Evolutionary conservation across 1,140 invertebrate genomes (phyloP), one percentile per base, ranked within the genome.

Genomic region (Oncopodura yosiiana): DNA sequence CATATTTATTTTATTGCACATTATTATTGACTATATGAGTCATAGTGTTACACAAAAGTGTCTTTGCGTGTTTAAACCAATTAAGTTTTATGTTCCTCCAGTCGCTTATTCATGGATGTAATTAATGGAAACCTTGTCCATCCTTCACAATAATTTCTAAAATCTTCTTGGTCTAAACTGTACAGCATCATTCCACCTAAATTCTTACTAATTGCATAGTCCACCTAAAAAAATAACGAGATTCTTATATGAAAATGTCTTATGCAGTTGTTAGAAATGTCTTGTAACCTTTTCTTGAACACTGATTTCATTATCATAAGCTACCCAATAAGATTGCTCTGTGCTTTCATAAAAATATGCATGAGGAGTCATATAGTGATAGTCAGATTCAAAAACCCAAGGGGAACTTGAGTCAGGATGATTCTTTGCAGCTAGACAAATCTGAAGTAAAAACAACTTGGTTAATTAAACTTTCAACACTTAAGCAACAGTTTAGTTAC

Each of bases 401-500:
- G 43, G 21, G 29, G 24, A 14, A 19, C 21, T 45, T 45, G 6
- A 8, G 8, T 11, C 19, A 27, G 43, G 19, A 18, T 45, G 26
- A 32, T 29, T 32, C 45, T n/a, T 19, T 2, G 18, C 23, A 23
- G 16, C 45, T n/a, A 16, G 3, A 32, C 45, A 36, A 42, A 24
- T 42, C 12, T 42, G n/a, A n/a, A n/a, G n/a, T n/a, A n/a, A n/a
- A n/a, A n/a, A n/a, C n/a, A n/a, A n/a, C n/a, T n/a, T n/a, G n/a
- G n/a, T n/a, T n/a, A n/a, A n/a, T 24, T 12, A 24, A 21, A 42
- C 61, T 86, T 78, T 0, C 87, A 81, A 11, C 93, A 65, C 6
- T 89, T 89, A 1, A 92, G 64, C 0, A 90, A 79, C 39, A 92
- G 65, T 69, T 92, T 92, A n/a, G n/a, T n/a, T n/a, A n/a, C n/a